These are phyloP conservation scores for Noctua comes DNA, from an alignment of 2,888 invertebrate species.

Conservation along the genomic window DNA sequence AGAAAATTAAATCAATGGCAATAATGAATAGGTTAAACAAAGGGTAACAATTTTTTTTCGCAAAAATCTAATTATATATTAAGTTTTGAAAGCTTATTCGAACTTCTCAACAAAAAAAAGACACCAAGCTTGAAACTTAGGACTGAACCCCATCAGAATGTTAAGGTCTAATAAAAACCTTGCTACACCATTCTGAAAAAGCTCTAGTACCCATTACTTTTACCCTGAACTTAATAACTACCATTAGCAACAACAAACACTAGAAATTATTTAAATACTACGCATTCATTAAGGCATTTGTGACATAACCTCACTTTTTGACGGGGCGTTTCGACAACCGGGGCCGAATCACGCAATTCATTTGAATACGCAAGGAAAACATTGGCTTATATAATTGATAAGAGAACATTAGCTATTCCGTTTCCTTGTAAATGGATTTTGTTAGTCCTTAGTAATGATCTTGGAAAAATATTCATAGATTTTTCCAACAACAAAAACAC, in stretches of 20 bases:
- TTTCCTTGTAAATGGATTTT: slow-evolving; percentile 60
- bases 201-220: slow-evolving; percentile 41
- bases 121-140: neutral
- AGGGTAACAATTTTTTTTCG: neutral
- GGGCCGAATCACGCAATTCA: slow-evolving; percentile 73
- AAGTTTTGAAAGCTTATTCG: neutral
- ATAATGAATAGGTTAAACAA: neutral
- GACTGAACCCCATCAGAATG: neutral
- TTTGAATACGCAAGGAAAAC: slow-evolving; percentile 77
- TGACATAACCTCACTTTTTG: slow-evolving; percentile 70
- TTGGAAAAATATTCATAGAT: slow-evolving; percentile 32
- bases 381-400: slow-evolving; percentile 72
- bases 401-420: slow-evolving; percentile 63
- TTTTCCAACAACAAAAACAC: slow-evolving; percentile 12
- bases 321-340: slow-evolving; percentile 64
- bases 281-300: slow-evolving; percentile 68
- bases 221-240: slow-evolving; percentile 56
- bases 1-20: neutral
- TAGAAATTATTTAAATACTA: slow-evolving; percentile 69
- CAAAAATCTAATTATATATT: neutral
- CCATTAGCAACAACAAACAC: slow-evolving; percentile 62
- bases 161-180: slow-evolving; percentile 19
- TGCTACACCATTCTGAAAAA: slow-evolving; percentile 25
- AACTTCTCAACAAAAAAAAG: neutral
- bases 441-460: slow-evolving; percentile 48